phyloP scores from a whole-genome alignment of 2,113 vertebrate genomes.

The Triplophysa dalaica region DNA sequence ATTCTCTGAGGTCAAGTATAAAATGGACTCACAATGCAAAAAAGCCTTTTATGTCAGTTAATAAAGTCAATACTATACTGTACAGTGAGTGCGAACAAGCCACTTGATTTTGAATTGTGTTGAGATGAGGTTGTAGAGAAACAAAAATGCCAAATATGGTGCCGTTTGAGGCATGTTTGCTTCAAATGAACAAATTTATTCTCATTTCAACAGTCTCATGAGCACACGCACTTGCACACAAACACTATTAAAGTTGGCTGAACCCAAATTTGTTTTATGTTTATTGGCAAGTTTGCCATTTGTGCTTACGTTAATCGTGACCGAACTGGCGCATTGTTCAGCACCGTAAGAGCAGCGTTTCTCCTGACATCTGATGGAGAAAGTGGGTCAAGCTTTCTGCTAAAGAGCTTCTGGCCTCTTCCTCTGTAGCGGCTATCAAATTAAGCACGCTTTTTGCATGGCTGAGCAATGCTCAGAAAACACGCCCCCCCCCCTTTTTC shows the following conservation, averaged over 20 bases:
- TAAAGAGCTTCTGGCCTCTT: constrained; percentile 82
- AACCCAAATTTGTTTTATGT: not conserved
- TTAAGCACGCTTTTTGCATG: constrained; percentile 90
- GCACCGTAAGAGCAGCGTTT: constrained; percentile 45
- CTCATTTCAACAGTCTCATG: not conserved
- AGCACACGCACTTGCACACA: not conserved
- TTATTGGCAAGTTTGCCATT: not conserved
- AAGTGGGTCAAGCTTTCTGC: constrained; percentile 89
- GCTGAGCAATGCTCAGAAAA: constrained; percentile 69
- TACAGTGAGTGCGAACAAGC: not conserved
- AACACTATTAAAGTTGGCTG: not conserved
- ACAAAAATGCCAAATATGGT: constrained; percentile 36
- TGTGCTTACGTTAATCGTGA: not conserved
- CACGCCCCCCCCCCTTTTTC: constrained; percentile 49
- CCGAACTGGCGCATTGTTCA: not conserved
- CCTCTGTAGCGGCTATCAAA: constrained; percentile 87
- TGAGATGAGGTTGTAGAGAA: constrained; percentile 8
- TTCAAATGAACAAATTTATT: not conserved
- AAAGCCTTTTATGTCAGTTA: too few relatives aligned
- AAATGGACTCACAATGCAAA: too few relatives aligned
- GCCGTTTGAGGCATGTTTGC: constrained; percentile 22
- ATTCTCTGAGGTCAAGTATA: not conserved
- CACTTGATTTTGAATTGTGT: constrained; percentile 12
- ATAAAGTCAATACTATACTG: not conserved
- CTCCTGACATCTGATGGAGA: constrained; percentile 78